Evolutionary conservation across 1,140 invertebrate genomes (phyloP), one percentile per base, ranked within the genome.

Genomic region (Temnothorax curvispinosus): DNA sequence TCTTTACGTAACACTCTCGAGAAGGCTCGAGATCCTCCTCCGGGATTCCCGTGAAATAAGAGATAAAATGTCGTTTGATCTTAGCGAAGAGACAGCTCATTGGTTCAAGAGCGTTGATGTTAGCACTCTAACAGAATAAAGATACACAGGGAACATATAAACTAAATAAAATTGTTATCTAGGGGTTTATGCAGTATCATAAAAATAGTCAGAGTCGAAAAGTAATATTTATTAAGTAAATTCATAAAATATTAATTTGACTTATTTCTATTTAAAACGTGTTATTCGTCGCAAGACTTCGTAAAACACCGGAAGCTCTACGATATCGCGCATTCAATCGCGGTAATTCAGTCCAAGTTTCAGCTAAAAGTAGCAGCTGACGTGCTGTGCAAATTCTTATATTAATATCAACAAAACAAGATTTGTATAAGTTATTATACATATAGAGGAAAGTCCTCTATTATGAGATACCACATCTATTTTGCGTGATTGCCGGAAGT

Each of bases 1-100:
- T 74, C 41, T 75, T 74, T 84, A 74, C 27, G 27, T 84, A 84
- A 84, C n/a, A 15, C 1, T 47, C 27, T 56, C 35, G 65, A 67
- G 47, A 54, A 54, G 47, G 4, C 35, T 27, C 47, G 21, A 74
- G 13, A 58, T 72, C 38, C 38, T 56, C 8, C 7, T 74, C 7
- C 41, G 56, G 15, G 18, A 74, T 60, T 72, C 2, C 54, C 41
- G 15, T 44, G n/a, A 74, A 74, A 1, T 47, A 74, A 21, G 7
- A 74, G 11, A n/a, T 52, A 27, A n/a, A 6, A 58, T 3, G 9
- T n/a, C 11, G 6, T 35, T 82, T 82, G 11, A n/a, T 35, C 0
- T 58, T 27, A 69, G 2, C n/a, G 52, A 82, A 56, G 6, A 60
- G 7, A 80, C 1, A 47, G 13, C 2, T 67, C 3, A 32, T 4